Conservation (phyloP, 2,888 invertebrate genomes). For the Caenorhabditis angaria region DNA sequence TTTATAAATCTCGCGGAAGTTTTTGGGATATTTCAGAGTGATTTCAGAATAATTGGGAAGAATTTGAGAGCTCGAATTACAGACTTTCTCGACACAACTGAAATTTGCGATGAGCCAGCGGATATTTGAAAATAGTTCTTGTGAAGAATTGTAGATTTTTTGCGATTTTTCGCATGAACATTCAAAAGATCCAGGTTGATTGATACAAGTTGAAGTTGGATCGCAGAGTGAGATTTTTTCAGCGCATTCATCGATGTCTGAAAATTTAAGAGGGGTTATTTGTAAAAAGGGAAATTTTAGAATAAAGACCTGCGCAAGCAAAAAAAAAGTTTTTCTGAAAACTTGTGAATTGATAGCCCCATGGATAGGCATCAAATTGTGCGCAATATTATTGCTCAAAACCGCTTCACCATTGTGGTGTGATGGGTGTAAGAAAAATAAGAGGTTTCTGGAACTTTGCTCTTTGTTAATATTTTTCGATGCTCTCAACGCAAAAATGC, state of each 20-base stretch:
- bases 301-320: too few species aligned
- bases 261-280: not conserved
- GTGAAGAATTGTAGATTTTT: not conserved
- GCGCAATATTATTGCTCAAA: too few species aligned
- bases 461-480: too few species aligned
- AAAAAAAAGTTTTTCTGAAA: too few species aligned
- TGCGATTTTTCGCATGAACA: conserved; percentile 15
- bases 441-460: too few species aligned
- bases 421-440: too few species aligned
- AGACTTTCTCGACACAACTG: not conserved
- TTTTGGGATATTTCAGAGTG: not conserved
- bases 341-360: too few species aligned
- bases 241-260: conserved; percentile 30
- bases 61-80: not conserved
- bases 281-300: too few species aligned
- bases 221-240: conserved; percentile 21
- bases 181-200: conserved; percentile 5
- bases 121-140: not conserved
- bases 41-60: not conserved
- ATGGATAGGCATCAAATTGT: too few species aligned
- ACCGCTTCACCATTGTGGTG: too few species aligned
- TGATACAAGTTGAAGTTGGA: conserved; percentile 8
- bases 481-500: too few species aligned
- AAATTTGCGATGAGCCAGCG: not conserved
- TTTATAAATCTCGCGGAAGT: not conserved